These are phyloP conservation scores for Rhabdomys pumilio DNA, from an alignment of 2,797 vertebrate species.

Conservation along the genomic window DNA sequence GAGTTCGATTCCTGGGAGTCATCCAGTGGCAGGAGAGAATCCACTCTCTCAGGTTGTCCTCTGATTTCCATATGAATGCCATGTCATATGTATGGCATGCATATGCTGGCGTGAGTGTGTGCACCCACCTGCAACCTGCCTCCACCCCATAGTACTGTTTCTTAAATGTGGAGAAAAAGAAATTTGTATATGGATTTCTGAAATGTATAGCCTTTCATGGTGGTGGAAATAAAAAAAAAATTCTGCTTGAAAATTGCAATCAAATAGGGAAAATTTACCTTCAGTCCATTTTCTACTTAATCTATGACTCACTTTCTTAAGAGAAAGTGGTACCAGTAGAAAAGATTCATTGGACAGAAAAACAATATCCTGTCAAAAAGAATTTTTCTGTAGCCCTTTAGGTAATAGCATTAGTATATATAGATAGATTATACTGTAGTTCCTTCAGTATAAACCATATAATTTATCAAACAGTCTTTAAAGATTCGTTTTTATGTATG, in stretches of 20 bases:
- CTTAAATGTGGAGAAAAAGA: background rate
- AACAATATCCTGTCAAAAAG: background rate
- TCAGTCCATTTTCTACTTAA: background rate
- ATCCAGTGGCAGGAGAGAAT: background rate
- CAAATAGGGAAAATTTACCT: background rate
- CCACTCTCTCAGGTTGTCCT: too few species aligned
- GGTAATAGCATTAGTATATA: background rate
- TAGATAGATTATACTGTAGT: background rate
- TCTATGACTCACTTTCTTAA: background rate
- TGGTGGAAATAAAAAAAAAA: background rate
- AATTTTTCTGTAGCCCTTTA: background rate
- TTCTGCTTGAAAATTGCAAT: slow-evolving; percentile 26
- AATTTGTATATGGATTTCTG: background rate
- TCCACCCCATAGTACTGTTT: background rate
- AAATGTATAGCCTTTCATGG: background rate
- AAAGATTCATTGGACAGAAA: background rate
- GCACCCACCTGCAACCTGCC: fast-evolving
- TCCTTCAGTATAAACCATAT: background rate
- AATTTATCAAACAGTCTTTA: background rate
- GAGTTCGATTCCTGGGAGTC: background rate
- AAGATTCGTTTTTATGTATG: background rate
- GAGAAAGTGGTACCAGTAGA: background rate
- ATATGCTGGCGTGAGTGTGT: background rate
- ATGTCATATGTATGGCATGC: background rate
- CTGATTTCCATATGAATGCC: background rate